Conservation (phyloP, 1,140 invertebrate genomes). For the Zaprionus davidi region DNA sequence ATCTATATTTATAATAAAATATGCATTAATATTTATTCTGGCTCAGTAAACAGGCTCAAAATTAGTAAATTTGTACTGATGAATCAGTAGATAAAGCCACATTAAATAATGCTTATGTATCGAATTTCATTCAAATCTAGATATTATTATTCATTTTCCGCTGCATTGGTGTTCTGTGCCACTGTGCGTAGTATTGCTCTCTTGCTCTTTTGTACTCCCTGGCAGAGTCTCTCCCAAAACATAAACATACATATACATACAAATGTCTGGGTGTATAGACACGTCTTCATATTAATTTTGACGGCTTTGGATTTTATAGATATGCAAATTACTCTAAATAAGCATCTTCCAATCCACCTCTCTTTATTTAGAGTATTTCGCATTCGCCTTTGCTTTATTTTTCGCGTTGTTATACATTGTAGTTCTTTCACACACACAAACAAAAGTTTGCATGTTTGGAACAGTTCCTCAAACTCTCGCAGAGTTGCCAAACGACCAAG, state of each 20-base stretch:
- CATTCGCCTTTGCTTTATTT: not conserved
- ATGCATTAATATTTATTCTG: too few species aligned
- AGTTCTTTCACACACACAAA: constrained; percentile 1
- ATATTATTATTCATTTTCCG: too few species aligned
- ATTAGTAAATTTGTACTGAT: too few species aligned
- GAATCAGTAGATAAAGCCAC: too few species aligned
- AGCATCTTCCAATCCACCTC: not conserved
- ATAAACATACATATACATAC: constrained; percentile 51
- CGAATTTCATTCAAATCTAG: too few species aligned
- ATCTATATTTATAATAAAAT: too few species aligned
- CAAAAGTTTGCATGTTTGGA: not conserved
- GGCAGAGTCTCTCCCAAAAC: constrained; percentile 26
- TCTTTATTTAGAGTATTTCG: not conserved
- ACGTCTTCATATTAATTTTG: not conserved
- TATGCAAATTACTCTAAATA: not conserved
- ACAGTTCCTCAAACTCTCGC: constrained; percentile 8
- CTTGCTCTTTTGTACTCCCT: not conserved
- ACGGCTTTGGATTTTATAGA: not conserved
- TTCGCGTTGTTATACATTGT: not conserved
- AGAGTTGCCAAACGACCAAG: constrained; percentile 14
- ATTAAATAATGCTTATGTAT: too few species aligned
- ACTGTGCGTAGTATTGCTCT: not conserved
- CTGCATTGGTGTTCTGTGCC: too few species aligned
- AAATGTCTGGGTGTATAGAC: not conserved
- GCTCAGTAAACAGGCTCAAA: too few species aligned